phyloP scores from a whole-genome alignment of 2,888 invertebrate species.

The Chymomyza fuscimana region DNA sequence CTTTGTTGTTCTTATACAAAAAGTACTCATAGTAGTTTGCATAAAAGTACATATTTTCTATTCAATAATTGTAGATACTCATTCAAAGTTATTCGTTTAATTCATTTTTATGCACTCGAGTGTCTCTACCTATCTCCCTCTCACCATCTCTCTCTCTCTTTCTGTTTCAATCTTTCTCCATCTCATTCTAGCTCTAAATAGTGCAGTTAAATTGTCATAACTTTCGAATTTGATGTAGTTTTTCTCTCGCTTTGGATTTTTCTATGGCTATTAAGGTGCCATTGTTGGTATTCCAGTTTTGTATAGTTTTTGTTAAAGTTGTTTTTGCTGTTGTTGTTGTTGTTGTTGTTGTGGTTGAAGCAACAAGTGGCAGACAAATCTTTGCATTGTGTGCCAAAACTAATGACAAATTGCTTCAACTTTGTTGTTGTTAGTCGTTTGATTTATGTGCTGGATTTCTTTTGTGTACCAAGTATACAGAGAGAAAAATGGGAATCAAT shows the following conservation, averaged over 20 bases:
- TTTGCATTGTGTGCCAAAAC: background rate
- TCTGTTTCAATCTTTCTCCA: no score
- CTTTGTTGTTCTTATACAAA: no score
- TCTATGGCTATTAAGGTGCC: background rate
- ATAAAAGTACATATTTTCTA: background rate
- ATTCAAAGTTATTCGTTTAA: background rate
- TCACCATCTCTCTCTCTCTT: no score
- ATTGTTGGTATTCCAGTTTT: background rate
- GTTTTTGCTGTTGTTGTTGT: conserved; percentile 14
- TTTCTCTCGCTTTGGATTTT: background rate
- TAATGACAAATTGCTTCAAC: background rate
- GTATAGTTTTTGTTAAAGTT: conserved; percentile 3
- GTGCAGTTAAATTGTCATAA: background rate
- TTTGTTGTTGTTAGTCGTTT: background rate
- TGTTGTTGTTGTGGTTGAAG: conserved; percentile 6
- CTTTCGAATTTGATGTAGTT: background rate
- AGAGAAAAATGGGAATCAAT: background rate
- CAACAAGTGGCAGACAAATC: conserved; percentile 50
- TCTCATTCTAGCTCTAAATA: background rate
- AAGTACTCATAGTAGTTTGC: no score
- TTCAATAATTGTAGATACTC: background rate
- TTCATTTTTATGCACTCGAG: background rate
- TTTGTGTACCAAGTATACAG: background rate
- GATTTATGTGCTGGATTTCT: conserved; percentile 4
- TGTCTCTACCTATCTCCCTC: no score